phyloP scores from a whole-genome alignment of 2,888 invertebrate species.

The Limnephilus rhombicus region DNA sequence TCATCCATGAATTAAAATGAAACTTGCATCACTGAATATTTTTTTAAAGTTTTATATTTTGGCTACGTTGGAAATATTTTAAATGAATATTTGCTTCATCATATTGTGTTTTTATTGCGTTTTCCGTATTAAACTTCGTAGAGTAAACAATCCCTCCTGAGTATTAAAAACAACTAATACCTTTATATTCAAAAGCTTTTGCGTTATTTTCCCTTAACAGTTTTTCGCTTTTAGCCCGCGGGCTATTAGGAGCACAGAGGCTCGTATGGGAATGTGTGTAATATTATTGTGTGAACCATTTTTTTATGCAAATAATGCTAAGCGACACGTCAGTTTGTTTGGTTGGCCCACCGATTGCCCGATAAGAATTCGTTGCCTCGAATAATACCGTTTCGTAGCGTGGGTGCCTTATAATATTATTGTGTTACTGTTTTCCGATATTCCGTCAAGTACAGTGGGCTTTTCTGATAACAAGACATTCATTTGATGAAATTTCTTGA shows the following conservation, averaged over 20 bases:
- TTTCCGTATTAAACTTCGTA: neutral
- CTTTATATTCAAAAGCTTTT: neutral
- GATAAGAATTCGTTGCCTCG: constrained; percentile 34
- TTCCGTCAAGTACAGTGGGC: neutral
- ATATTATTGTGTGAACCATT: constrained; percentile 25
- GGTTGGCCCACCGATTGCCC: constrained; percentile 42
- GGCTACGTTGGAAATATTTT: neutral
- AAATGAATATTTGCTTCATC: too few relatives aligned
- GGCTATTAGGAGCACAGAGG: constrained; percentile 10
- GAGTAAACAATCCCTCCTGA: neutral
- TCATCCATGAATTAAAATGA: too few relatives aligned
- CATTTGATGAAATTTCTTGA: neutral
- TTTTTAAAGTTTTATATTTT: neutral
- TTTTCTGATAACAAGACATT: neutral
- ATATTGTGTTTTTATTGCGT: too few relatives aligned
- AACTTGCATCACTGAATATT: too few relatives aligned
- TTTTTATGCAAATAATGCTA: constrained; percentile 43
- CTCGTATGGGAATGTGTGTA: neutral
- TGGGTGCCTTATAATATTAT: neutral
- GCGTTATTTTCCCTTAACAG: constrained; percentile 20
- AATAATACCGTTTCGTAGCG: constrained; percentile 20
- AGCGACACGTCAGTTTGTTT: constrained; percentile 15
- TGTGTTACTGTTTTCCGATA: neutral
- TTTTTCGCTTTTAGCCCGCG: neutral
- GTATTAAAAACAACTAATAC: neutral